These are phyloP conservation scores for Phortica variegata DNA, from an alignment of 1,140 invertebrate genomes.

Conservation along the genomic window DNA sequence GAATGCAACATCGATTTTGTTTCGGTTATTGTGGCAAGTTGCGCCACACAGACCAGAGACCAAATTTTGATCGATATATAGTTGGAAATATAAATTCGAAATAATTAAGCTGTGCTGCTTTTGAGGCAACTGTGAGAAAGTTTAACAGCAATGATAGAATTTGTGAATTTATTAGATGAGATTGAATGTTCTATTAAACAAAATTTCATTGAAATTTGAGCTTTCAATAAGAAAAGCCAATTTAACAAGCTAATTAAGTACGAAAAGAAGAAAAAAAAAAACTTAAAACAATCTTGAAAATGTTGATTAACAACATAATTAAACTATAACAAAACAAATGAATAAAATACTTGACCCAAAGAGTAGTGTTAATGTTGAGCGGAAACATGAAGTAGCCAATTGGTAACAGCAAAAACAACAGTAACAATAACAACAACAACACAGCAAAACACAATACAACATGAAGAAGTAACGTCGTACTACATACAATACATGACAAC, in stretches of 20 bases:
- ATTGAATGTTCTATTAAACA: conserved; percentile 22
- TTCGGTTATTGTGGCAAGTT: neutral
- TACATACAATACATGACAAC: no score
- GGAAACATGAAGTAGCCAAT: no score
- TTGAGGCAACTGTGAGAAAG: neutral
- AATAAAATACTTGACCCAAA: conserved; percentile 22
- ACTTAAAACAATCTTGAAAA: no score
- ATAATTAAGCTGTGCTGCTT: neutral
- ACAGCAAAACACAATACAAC: neutral
- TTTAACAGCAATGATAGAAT: neutral
- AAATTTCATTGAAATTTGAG: no score
- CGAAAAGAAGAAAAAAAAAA: no score
- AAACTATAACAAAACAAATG: conserved; percentile 1
- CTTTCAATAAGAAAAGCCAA: no score
- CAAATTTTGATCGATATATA: no score
- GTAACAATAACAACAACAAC: no score
- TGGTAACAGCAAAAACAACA: no score
- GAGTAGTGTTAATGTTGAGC: conserved; percentile 4
- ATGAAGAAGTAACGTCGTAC: no score
- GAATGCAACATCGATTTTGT: conserved; percentile 6
- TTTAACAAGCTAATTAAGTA: no score
- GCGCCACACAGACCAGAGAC: conserved; percentile 22
- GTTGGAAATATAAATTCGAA: no score
- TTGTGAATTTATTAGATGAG: neutral
- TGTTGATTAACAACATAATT: neutral